A percentile compares a stretch with the other conserved stretches of the same genome.
These are phyloP conservation scores for Dascillus cervinus DNA, from an alignment of 2,888 invertebrate genomes.

Conservation along the genomic window DNA sequence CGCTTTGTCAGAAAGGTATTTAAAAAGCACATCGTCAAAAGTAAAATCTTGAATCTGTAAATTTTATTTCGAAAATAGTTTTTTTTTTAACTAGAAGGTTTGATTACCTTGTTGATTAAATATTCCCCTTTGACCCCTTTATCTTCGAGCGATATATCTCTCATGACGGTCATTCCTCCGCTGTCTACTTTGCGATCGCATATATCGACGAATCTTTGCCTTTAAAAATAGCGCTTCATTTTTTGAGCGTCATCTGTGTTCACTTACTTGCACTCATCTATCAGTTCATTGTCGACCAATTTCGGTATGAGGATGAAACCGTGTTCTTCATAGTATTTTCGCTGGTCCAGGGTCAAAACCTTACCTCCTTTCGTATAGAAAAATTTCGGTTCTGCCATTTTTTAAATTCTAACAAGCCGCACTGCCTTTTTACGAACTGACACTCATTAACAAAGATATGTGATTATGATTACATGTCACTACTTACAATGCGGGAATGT, in stretches of 20 bases:
- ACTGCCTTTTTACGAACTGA: no score
- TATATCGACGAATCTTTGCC: slow-evolving; percentile 62
- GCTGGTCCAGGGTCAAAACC: slow-evolving; percentile 53
- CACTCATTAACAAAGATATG: no score
- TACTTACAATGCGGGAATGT: no score
- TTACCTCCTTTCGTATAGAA: no score
- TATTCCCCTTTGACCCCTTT: slow-evolving; percentile 55
- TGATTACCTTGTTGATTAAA: slow-evolving; percentile 56
- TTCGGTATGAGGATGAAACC: slow-evolving; percentile 69
- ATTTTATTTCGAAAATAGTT: no score
- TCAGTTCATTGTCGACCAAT: slow-evolving; percentile 53
- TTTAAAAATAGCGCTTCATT: slow-evolving; percentile 33
- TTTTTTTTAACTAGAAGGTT: neutral
- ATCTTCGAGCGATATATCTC: slow-evolving; percentile 54
- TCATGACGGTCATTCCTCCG: slow-evolving; percentile 56
- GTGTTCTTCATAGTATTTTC: slow-evolving; percentile 69
- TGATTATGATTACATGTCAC: no score
- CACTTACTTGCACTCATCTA: slow-evolving; percentile 60
- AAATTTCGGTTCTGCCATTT: no score
- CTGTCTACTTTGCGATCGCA: slow-evolving; percentile 52
- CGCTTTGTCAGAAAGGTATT: slow-evolving; percentile 56
- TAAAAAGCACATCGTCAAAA: slow-evolving; percentile 62
- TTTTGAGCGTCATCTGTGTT: no score
- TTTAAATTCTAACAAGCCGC: no score
- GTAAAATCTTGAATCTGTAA: slow-evolving; percentile 64